These are phyloP conservation scores for Ferdinandea cuprea DNA, from an alignment of 2,888 invertebrate genomes.

Conservation along the genomic window DNA sequence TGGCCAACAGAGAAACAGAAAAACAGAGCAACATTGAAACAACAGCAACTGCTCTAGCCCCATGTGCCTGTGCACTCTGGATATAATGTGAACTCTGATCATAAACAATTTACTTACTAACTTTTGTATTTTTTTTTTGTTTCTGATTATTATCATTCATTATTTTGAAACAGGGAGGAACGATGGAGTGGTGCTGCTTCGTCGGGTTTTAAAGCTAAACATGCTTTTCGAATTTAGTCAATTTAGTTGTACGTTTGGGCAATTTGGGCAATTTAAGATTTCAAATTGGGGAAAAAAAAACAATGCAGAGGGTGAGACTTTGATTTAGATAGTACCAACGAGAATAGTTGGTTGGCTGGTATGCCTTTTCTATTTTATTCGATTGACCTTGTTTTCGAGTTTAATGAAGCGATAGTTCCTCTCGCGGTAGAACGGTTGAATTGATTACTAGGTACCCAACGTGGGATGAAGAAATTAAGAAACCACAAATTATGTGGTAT, in stretches of 20 bases:
- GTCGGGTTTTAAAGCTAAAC: constrained; percentile 21
- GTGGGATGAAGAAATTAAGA: constrained; percentile 33
- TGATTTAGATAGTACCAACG: constrained; percentile 34
- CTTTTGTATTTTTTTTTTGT: constrained; percentile 25
- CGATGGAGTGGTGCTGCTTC: neutral
- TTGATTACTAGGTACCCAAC: too few relatives aligned
- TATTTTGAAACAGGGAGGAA: constrained; percentile 8
- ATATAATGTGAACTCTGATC: constrained; percentile 11
- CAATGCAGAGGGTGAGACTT: constrained; percentile 23
- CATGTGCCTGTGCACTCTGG: constrained; percentile 31
- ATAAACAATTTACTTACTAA: constrained; percentile 59
- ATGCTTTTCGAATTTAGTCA: constrained; percentile 47
- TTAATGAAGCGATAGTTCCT: constrained; percentile 60
- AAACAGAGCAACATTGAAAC: neutral
- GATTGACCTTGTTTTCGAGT: constrained; percentile 57
- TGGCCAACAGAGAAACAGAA: constrained; percentile 5
- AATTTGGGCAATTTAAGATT: constrained; percentile 60
- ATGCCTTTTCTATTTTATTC: constrained; percentile 25
- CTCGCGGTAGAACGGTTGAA: constrained; percentile 7
- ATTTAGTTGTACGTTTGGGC: constrained; percentile 40
- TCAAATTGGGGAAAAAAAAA: constrained; percentile 38
- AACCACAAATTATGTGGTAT: constrained; percentile 10
- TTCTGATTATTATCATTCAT: constrained; percentile 35
- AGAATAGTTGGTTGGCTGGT: neutral
- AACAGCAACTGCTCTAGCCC: constrained; percentile 18